Evolutionary conservation across 2,888 invertebrate species (phyloP), one percentile per base, ranked within the genome.

Genomic region (Julus scandinavius): DNA sequence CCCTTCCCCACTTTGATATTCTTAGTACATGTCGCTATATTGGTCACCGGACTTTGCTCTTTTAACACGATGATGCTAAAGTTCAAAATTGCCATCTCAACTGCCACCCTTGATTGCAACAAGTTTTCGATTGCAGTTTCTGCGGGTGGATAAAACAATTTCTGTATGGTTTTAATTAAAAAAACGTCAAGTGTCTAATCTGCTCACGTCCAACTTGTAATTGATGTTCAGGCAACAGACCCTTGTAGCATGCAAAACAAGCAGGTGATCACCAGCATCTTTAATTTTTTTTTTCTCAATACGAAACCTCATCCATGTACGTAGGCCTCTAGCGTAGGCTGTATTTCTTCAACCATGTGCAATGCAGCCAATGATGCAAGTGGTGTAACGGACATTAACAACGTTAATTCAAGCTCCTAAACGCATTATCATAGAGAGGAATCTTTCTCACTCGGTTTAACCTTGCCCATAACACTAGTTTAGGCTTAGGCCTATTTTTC

Each of bases 261-360:
- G 80, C 80, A 80, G 80, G 38, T 80, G 80, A 80, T 80, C 29
- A 80, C 80, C 80, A 80, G 80, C 80, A 80, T 80, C 80, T 80
- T 80, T 29, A 54, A 54, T 17, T 54, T 54, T 11, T 9, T 38
- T 80, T 72, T 72, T 72, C 38, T 72, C 38, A 13, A 29, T 4
- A 38, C 20, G 29, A 11, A 80, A 38, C 80, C 38, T 80, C 38
- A 38, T 80, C 38, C 80, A 80, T 38, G 80, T 29, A 29, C 29
- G 29, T 38, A 80, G 38, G 80, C 80, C 29, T 80, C 38, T 80
- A 1, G 80, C 38, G 13, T 38, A 80, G 11, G 11, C 3, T 13
- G 80, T 2, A 29, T 20, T 29, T 80, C 38, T 2, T 80, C 11
- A 38, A 80, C 38, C 80, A 38, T 80, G 80, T 80, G 80, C 80